A percentile compares a stretch with the other conserved stretches of the same genome.
These are phyloP conservation scores for Phalacrocorax carbo DNA, from an alignment of 2,113 vertebrate genomes.

Conservation along the genomic window DNA sequence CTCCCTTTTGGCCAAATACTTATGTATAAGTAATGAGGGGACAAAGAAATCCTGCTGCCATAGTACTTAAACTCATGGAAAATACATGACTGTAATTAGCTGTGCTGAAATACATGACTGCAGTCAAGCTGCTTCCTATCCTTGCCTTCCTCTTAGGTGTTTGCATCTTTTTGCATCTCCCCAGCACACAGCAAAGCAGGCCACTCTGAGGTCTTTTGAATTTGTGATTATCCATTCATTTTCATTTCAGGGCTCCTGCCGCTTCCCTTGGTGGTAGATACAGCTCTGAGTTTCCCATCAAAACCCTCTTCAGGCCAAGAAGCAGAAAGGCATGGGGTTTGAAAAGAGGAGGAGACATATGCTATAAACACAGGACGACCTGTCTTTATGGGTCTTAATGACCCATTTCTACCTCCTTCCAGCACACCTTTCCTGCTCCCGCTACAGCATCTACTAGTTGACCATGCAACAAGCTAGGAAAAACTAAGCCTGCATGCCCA, in stretches of 20 bases:
- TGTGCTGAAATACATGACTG: neutral
- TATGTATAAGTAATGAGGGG: neutral
- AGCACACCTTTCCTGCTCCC: neutral
- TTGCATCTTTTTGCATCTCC: neutral
- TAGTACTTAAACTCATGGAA: neutral
- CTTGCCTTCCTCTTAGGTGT: neutral
- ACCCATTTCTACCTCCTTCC: neutral
- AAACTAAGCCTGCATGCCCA: rapidly evolving
- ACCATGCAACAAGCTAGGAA: neutral
- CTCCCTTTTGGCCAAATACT: neutral
- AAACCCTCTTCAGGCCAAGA: neutral
- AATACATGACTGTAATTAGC: neutral
- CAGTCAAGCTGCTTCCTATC: neutral
- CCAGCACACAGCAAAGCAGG: neutral
- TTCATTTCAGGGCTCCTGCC: neutral
- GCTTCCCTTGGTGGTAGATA: neutral
- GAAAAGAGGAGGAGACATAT: neutral
- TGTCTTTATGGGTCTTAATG: neutral
- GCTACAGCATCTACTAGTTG: neutral
- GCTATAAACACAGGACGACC: neutral
- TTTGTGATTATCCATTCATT: neutral
- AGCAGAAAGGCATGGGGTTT: neutral
- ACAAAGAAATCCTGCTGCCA: neutral
- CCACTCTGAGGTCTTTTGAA: neutral
- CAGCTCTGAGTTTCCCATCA: neutral